These are phyloP conservation scores for Pachyuromys duprasi DNA, from an alignment of 2,797 vertebrate species.

Conservation along the genomic window DNA sequence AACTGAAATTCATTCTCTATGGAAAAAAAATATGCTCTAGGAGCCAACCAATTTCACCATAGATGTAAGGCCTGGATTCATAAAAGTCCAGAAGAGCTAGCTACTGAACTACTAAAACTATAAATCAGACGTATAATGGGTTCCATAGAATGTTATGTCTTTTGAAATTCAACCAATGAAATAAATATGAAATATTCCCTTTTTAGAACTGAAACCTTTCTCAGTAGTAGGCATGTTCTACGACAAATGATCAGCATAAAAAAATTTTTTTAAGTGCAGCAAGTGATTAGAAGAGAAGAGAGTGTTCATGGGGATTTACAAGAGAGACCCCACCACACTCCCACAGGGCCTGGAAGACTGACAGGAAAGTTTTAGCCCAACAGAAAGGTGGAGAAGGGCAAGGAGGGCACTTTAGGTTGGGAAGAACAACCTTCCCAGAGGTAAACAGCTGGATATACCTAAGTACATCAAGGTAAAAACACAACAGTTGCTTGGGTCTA, in stretches of 20 bases:
- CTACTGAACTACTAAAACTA: background rate
- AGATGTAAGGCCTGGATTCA: background rate
- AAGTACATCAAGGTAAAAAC: background rate
- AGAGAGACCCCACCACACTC: background rate
- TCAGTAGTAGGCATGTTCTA: background rate
- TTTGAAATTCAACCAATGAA: background rate
- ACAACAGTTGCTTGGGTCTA: background rate
- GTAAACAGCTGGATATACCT: rapidly evolving
- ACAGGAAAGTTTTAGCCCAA: conserved; percentile 1
- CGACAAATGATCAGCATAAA: background rate
- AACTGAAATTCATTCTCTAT: background rate
- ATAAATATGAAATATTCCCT: background rate
- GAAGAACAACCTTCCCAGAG: background rate
- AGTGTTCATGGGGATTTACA: background rate
- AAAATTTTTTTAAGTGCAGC: background rate
- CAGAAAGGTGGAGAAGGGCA: background rate
- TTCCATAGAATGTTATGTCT: background rate
- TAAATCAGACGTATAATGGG: background rate
- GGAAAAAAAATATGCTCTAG: background rate
- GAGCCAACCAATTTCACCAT: conserved; percentile 2
- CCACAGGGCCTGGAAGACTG: background rate
- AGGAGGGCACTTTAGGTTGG: background rate
- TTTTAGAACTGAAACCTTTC: background rate
- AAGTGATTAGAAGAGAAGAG: background rate
- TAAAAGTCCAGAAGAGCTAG: background rate